Percentiles rank a stretch among this genome's conserved stretches.
phyloP scores from a whole-genome alignment of 2,113 vertebrate species.

The Myrmecophaga tridactyla region DNA sequence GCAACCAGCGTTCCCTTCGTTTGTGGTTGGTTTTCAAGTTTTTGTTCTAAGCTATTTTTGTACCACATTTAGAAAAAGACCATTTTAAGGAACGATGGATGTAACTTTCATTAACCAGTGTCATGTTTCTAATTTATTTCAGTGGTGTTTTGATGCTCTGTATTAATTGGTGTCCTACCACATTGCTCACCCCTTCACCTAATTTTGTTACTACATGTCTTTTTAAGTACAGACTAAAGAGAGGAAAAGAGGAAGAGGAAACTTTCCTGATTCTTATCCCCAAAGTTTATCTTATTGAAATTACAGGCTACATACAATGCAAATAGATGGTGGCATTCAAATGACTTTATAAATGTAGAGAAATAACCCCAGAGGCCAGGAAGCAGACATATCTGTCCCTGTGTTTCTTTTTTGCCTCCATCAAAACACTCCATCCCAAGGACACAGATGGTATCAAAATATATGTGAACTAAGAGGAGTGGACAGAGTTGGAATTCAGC shows the following conservation, averaged over 20 bases:
- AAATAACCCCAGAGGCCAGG: not conserved
- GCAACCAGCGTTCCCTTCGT: not conserved
- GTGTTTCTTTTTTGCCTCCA: not conserved
- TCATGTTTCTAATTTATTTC: not conserved
- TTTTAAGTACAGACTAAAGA: not conserved
- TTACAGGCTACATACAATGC: not conserved
- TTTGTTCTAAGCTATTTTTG: not conserved
- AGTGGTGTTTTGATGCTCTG: not conserved
- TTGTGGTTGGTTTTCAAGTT: not conserved
- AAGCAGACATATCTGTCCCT: not conserved
- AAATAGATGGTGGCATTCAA: not conserved
- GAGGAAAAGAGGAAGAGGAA: not conserved
- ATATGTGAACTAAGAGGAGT: not conserved
- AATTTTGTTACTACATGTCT: not conserved
- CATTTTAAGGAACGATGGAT: not conserved
- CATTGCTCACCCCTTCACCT: not conserved
- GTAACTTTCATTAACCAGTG: not conserved
- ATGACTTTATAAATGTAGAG: conserved; percentile 7
- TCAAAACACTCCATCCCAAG: not conserved
- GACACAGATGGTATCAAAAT: not conserved
- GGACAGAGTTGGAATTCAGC: not conserved
- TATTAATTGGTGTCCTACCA: not conserved
- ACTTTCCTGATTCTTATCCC: not conserved
- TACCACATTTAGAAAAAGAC: not conserved
- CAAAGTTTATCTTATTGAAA: not conserved